These are phyloP conservation scores for Ceryle rudis DNA, from an alignment of 2,797 vertebrate genomes.

Conservation along the genomic window DNA sequence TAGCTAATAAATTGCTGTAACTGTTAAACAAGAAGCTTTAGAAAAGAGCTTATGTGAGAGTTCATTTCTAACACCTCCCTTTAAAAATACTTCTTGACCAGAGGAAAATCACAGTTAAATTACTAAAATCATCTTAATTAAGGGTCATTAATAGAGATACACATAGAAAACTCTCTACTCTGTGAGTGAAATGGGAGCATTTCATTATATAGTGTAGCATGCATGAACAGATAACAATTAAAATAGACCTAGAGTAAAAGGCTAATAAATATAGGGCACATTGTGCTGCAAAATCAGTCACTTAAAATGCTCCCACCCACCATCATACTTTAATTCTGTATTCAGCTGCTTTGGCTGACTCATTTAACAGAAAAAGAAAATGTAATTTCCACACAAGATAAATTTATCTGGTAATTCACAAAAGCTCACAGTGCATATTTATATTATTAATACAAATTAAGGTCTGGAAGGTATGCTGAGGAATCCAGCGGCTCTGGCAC, in stretches of 20 bases:
- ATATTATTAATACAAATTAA: neutral
- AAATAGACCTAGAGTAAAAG: conserved; percentile 81
- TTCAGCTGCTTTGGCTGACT: conserved; percentile 47
- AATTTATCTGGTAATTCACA: conserved; percentile 5
- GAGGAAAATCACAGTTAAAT: conserved; percentile 79
- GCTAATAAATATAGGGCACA: conserved; percentile 78
- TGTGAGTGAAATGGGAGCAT: conserved; percentile 78
- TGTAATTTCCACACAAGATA: conserved; percentile 38
- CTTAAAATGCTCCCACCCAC: conserved; percentile 66
- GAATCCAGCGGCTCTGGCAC: conserved; percentile 24
- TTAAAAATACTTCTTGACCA: conserved; percentile 80
- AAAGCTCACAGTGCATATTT: conserved; percentile 27
- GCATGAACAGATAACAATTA: conserved; percentile 81
- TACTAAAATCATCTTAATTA: conserved; percentile 82
- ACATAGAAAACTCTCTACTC: conserved; percentile 71
- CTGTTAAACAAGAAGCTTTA: conserved; percentile 65
- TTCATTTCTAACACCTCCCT: conserved; percentile 61
- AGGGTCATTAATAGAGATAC: conserved; percentile 81
- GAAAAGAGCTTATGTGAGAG: conserved; percentile 60
- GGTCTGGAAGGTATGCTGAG: conserved; percentile 18
- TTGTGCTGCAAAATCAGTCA: conserved; percentile 63
- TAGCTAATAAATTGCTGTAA: conserved; percentile 61
- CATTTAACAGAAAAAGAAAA: conserved; percentile 45
- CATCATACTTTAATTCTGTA: conserved; percentile 48
- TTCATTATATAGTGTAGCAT: conserved; percentile 80